Evolutionary conservation across 1,140 invertebrate species (phyloP), one percentile per base, ranked within the genome.

Genomic region (Oppia nitens): DNA sequence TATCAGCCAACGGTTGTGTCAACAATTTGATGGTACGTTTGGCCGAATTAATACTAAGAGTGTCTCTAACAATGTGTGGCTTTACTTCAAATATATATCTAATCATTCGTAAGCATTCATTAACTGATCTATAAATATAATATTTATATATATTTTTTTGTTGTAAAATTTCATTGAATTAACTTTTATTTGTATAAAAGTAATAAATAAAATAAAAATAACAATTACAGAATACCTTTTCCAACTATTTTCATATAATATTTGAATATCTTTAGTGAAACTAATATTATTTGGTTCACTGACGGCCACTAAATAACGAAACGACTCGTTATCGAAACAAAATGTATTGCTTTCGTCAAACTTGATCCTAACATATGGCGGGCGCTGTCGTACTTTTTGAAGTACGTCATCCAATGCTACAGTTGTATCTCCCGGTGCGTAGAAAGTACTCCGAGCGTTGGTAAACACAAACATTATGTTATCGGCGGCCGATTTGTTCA

Each of bases 381-480:
- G n/a, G n/a, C n/a, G n/a, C n/a, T n/a, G n/a, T 40, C 17, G 6
- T 9, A 9, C 17, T 17, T 40, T 17, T 40, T 40, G 6, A 6
- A 40, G 17, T 17, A 64, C 17, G 0, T 25, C 40, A 28, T 53
- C 47, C 11, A 63, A 40, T 20, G 52, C 58, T 4, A 58, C 27
- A 4, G 61, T 23, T 14, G 57, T 45, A 11, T 64, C 62, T 25
- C 62, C 62, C 11, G 62, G 54, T 28, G 26, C 3, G 32, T 51
- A 63, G 29, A 61, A 50, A 17, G 62, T 53, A 21, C 52, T 57
- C 28, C 62, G n/a, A 1, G 59, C 40, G 27, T 47, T 57, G 27
- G 62, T 63, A 51, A 63, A 64, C 3, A 29, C 63, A 55, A 68
- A 68, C 2, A 68, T 24, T 21, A 68, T 68, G 56, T 68, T 68